Conservation (phyloP, 2,888 invertebrate genomes). For the Acanthosepion esculentum region DNA sequence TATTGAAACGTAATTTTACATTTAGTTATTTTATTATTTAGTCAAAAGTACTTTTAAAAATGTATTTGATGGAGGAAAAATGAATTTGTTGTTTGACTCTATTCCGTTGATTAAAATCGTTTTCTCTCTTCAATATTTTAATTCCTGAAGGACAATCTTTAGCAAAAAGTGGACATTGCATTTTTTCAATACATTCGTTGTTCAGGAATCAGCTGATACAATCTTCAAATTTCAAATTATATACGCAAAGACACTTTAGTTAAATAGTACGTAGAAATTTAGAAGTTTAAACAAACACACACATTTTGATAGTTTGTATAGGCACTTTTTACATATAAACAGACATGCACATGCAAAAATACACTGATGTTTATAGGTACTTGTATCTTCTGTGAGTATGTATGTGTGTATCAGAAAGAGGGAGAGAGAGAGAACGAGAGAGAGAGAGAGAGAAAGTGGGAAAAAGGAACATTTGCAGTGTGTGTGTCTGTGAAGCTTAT, state of each 20-base stretch:
- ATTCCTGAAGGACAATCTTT: not conserved
- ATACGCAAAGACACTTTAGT: fast-evolving
- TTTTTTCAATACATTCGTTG: not conserved
- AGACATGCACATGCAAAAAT: not conserved
- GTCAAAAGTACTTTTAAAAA: not conserved
- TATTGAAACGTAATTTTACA: not conserved
- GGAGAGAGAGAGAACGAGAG: not conserved
- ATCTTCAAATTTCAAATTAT: not conserved
- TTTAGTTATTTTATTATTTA: not conserved
- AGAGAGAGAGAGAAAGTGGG: not conserved
- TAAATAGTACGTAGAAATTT: not conserved
- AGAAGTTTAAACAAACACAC: not conserved
- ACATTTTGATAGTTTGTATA: not conserved
- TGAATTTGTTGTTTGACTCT: not conserved
- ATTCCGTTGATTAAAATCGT: not conserved
- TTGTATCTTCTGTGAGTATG: not conserved
- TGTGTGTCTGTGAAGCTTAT: not conserved
- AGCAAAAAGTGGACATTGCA: not conserved
- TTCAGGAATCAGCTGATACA: not conserved
- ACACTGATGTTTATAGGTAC: not conserved
- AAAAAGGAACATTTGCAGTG: not conserved
- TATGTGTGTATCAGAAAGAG: not conserved
- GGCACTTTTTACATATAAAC: not conserved
- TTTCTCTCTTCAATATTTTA: not conserved
- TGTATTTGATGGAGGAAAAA: not conserved